Percentiles rank a stretch among this genome's conserved stretches.
Conservation (phyloP, 2,888 invertebrate species). For the Plebejus argus region DNA sequence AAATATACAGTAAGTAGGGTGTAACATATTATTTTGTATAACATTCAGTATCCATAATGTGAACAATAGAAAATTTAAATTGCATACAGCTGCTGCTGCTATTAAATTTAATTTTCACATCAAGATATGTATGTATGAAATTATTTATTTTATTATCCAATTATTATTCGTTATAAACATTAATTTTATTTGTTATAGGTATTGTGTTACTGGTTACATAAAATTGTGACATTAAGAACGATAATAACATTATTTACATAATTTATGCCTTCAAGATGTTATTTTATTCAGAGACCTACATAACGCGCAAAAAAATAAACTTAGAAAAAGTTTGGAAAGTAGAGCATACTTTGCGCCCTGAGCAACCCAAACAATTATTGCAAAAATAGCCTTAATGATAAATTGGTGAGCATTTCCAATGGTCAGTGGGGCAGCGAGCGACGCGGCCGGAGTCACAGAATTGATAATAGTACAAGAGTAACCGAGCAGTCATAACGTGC, state of each 20-base stretch:
- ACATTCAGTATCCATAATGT: neutral
- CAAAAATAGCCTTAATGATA: conserved; percentile 81
- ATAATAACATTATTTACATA: neutral
- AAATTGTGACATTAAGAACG: neutral
- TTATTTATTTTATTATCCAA: neutral
- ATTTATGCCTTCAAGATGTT: neutral
- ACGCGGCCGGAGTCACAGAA: conserved; percentile 63
- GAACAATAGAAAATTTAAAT: neutral
- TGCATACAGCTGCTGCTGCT: neutral
- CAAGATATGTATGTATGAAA: neutral
- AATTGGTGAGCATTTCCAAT: conserved; percentile 79
- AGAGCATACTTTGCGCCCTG: conserved; percentile 56
- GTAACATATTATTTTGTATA: neutral
- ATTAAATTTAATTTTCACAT: conserved; percentile 2
- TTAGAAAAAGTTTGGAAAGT: conserved; percentile 42
- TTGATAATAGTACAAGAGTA: too few relatives aligned
- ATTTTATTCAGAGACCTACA: neutral
- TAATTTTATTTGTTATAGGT: neutral
- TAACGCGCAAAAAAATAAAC: neutral
- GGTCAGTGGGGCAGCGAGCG: conserved; percentile 68
- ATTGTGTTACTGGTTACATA: neutral
- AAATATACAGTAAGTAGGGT: too few relatives aligned
- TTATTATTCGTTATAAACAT: neutral
- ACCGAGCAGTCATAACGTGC: conserved; percentile 75
- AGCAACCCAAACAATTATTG: conserved; percentile 75